phyloP scores from a whole-genome alignment of 1,140 invertebrate genomes.

The Tetramorium parvispinum region DNA sequence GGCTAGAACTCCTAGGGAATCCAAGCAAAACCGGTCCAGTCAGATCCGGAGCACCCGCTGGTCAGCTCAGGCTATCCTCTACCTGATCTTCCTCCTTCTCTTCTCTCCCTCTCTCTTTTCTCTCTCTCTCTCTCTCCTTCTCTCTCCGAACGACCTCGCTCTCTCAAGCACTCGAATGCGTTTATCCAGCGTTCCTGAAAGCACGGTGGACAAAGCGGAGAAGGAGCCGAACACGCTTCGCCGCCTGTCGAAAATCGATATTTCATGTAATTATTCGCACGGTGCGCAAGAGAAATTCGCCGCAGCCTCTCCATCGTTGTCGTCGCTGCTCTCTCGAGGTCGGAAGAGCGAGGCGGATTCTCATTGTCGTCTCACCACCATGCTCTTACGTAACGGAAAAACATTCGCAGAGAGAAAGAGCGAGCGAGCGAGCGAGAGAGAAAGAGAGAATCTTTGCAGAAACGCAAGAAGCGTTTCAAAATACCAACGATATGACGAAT shows the following conservation, averaged over 20 bases:
- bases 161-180: background rate
- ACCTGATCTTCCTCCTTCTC: constrained; percentile 69
- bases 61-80: constrained; percentile 72
- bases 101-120: constrained; percentile 21
- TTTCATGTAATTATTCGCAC: constrained; percentile 52
- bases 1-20: constrained; percentile 83
- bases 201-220: constrained; percentile 12
- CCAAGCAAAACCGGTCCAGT: constrained; percentile 82
- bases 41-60: constrained; percentile 82
- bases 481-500: constrained; percentile 53
- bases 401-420: background rate
- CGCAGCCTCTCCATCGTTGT: background rate
- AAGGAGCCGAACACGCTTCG: constrained; percentile 23
- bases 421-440: background rate
- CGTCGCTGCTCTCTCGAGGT: constrained; percentile 22
- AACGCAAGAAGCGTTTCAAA: constrained; percentile 20
- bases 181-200: constrained; percentile 9
- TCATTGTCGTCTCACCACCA: constrained; percentile 21
- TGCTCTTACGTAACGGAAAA: constrained; percentile 50
- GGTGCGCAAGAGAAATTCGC: background rate
- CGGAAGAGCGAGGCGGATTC: constrained; percentile 35
- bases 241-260: constrained; percentile 54
- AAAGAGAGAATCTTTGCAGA: constrained; percentile 10
- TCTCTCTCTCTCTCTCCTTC: background rate
- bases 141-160: constrained; percentile 2